Evolutionary conservation across 2,113 vertebrate species (phyloP), one percentile per base, ranked within the genome.

Genomic region (Corythaixoides concolor): DNA sequence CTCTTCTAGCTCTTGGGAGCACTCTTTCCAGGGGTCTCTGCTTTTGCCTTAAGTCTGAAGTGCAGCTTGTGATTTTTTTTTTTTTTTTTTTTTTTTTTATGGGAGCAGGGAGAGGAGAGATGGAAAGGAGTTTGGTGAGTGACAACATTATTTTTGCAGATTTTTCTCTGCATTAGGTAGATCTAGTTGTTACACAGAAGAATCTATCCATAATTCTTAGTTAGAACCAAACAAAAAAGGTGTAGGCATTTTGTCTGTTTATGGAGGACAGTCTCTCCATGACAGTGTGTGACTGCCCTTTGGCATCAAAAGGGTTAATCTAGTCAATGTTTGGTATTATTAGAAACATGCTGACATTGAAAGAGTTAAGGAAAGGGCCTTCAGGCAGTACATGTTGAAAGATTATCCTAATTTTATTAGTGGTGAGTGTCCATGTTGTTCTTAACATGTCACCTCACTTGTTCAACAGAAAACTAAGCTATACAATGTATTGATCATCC

Each of bases 401-500:
- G 81, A 93, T 95, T 94, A 97, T 97, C 95, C 95, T 93, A 96
- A 95, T 97, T 78, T 95, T 94, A 92, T 95, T 97, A 94, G 95
- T 77, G 84, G 92, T 72, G 79, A 88, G 76, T 97, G 93, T 98
- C 88, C 93, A 19, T 96, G 75, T 90, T 97, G 76, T 94, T 97
- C 97, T 94, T 96, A 96, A 74, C 93, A 27, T 90, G 82, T 96
- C 97, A 97, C 96, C 93, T 96, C 79, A 73, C 93, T 91, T 96
- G 87, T 94, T 83, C 95, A 93, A 95, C 95, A 97, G 89, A 97
- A 97, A 98, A 84, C 94, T 97, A 97, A 98, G 98, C 98, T 98
- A 95, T 97, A 98, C 96, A 97, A 95, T 95, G 87, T 98, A 98
- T 98, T 98, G 98, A 99, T 98, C 97, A 98, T 97, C 96, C 98